phyloP scores from a whole-genome alignment of 2,113 vertebrate species.

The Uria aalge region DNA sequence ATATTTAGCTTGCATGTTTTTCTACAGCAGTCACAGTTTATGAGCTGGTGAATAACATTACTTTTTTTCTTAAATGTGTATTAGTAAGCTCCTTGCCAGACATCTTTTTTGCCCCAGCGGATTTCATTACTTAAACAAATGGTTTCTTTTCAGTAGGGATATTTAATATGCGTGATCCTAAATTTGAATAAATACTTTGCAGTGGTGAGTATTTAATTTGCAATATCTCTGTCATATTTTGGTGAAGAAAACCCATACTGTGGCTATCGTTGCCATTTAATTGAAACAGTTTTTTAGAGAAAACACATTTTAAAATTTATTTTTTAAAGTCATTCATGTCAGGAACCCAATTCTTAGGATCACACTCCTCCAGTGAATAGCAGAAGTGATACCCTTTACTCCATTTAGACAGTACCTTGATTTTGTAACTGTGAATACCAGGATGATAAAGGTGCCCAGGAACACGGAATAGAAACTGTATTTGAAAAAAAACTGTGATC shows the following conservation, averaged over 20 bases:
- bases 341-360: neutral
- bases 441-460: neutral
- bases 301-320: neutral
- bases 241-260: neutral
- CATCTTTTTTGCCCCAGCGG: neutral
- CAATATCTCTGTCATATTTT: neutral
- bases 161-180: neutral
- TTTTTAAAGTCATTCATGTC: neutral
- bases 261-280: neutral
- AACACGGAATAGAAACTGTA: neutral
- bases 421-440: neutral
- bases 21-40: neutral
- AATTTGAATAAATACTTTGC: neutral
- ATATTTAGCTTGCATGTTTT: neutral
- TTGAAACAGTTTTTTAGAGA: neutral
- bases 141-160: neutral
- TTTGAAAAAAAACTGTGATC: neutral
- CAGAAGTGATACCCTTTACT: neutral
- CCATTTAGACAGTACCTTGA: neutral
- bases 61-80: neutral
- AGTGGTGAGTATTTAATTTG: neutral
- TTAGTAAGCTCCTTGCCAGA: neutral
- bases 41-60: neutral
- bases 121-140: neutral
- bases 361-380: neutral